Conservation (phyloP, 2,113 vertebrate genomes). For the Oceanodroma tethys region DNA sequence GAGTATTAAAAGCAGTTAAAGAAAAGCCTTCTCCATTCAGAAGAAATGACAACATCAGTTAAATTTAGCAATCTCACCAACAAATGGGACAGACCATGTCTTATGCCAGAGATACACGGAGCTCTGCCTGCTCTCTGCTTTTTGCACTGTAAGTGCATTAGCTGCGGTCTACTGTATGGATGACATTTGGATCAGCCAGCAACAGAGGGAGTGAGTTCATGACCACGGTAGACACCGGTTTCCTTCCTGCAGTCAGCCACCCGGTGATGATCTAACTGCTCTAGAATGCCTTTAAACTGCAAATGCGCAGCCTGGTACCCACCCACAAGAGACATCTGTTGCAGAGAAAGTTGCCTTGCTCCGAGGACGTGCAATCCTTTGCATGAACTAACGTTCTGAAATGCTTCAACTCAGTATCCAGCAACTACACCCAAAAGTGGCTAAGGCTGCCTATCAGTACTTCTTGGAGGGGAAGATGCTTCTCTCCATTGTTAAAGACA, state of each 20-base stretch:
- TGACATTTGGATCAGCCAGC: not conserved
- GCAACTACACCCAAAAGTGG: not conserved
- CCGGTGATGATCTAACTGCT: not conserved
- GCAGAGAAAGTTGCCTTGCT: not conserved
- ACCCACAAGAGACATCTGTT: not conserved
- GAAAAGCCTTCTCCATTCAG: not conserved
- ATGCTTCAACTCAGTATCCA: not conserved
- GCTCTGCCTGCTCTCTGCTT: not conserved
- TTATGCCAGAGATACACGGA: fast-evolving
- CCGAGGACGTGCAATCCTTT: not conserved
- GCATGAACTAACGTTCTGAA: not conserved
- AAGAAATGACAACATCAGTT: not conserved
- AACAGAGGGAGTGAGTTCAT: not conserved
- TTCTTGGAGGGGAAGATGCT: not conserved
- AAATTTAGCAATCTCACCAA: not conserved
- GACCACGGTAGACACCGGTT: not conserved
- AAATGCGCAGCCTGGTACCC: not conserved
- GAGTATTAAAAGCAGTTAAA: not conserved
- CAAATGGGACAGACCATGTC: fast-evolving
- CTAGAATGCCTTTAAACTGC: not conserved
- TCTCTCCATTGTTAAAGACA: not conserved
- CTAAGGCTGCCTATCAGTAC: not conserved
- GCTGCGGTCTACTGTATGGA: not conserved
- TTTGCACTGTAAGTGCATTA: not conserved
- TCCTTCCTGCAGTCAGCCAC: not conserved